Evolutionary conservation across 2,113 vertebrate genomes (phyloP).

Genomic region (Amazona vittata): DNA sequence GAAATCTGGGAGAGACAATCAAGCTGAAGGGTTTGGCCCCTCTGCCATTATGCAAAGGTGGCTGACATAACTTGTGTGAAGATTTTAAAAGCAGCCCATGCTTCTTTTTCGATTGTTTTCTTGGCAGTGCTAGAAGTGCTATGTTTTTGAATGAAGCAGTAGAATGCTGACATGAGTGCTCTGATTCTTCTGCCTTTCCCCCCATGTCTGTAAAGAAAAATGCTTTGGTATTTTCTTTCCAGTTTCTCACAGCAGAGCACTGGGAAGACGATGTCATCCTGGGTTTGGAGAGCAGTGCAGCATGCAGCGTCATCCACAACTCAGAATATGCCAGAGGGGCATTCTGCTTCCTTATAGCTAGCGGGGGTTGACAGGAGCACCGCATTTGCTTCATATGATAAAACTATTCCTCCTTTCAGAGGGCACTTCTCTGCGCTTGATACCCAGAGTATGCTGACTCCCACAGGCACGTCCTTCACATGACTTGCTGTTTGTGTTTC

Average conservation of each 20-base stretch:
- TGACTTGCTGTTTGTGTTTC: not conserved
- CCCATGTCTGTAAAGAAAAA: not conserved
- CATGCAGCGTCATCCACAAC: accelerated
- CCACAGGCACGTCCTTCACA: not conserved
- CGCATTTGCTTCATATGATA: accelerated
- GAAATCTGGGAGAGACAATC: not conserved
- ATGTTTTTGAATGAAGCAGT: not conserved
- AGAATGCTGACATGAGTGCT: not conserved
- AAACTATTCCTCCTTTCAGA: not conserved
- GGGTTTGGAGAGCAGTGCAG: not conserved
- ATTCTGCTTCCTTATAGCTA: not conserved
- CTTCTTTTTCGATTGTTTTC: not conserved
- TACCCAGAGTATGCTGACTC: not conserved
- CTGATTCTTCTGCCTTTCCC: not conserved
- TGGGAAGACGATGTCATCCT: not conserved
- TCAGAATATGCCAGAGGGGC: not conserved
- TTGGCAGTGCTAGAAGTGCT: not conserved
- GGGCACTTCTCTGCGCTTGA: not conserved
- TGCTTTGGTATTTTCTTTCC: not conserved
- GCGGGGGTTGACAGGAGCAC: not conserved
- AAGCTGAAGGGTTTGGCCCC: not conserved
- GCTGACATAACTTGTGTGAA: not conserved
- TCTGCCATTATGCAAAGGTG: not conserved
- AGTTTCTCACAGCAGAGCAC: not conserved
- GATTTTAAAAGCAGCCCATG: not conserved